Base-by-base conservation (phyloP, 2,113 vertebrate genomes). In the Toxostoma redivivum region DNA sequence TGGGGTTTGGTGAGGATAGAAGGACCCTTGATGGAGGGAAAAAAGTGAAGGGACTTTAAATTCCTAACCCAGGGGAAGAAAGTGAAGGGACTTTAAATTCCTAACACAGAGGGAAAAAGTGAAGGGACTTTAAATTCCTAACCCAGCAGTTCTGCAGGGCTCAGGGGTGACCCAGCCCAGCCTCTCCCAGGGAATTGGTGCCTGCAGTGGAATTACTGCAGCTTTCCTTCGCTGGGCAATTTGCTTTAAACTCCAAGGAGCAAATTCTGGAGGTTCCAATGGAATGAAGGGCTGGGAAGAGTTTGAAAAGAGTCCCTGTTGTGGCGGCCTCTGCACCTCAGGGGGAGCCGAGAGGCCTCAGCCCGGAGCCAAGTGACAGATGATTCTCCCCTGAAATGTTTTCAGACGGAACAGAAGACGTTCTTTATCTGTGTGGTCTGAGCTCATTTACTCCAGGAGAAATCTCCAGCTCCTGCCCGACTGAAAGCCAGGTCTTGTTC, bases 341-440 rank as follows among this genome's bases (percentile, higher is more conserved):
- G 97, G 30, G 67, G 62, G 96, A 94, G 95, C 94, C 79, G 95
- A 97, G 95, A 91, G 95, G 96, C 81, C 96, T 97, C 83, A 67
- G 54, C 62, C 82, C 19, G 83, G 96, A 90, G 84, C 93, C 86
- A 66, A 85, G 95, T 95, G 97, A 97, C 97, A 98, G 98, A 98
- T 78, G 98, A 97, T 97, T 97, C 97, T 97, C 77, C 95, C 80
- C 95, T 91, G 94, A 92, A 97, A 96, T 72, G 82, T 83, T 97
- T 95, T 89, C 78, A 95, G 92, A 88, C 42, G 97, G 98, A 98
- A 99, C 97, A 98, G 98, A 98, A 98, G 97, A 97, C 91, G 96
- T 91, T 97, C 98, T 99, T 99, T 99, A 99, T 99, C 99, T 99
- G 99, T 99, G 98, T 98, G 99, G 99, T 98, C 99, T 92, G 93